A percentile compares a stretch with the other conserved stretches of the same genome.
These are phyloP conservation scores for Andrena praecox DNA, from an alignment of 2,888 invertebrate genomes.

Conservation along the genomic window DNA sequence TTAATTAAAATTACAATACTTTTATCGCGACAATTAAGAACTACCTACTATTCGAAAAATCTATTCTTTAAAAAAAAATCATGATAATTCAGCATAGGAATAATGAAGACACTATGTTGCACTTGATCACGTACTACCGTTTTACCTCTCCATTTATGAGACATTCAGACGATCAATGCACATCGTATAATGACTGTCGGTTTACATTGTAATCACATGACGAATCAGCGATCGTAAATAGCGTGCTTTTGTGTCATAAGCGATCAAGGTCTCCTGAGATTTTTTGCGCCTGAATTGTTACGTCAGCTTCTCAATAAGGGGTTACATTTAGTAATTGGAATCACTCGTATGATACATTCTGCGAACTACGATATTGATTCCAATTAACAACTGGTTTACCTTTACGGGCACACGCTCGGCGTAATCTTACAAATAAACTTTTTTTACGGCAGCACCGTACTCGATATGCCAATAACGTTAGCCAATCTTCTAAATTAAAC, in stretches of 20 bases:
- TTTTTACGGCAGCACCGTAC: not conserved
- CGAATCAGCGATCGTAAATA: constrained; percentile 23
- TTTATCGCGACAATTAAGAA: no score
- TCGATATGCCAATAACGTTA: not conserved
- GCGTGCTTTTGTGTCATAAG: constrained; percentile 28
- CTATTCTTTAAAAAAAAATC: not conserved
- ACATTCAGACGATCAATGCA: constrained; percentile 25
- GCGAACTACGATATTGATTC: not conserved
- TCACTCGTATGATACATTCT: not conserved
- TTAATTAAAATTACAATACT: no score
- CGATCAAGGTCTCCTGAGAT: constrained; percentile 41
- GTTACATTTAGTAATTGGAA: constrained; percentile 29
- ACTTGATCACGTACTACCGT: not conserved
- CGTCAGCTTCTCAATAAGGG: constrained; percentile 11
- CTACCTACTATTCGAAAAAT: no score
- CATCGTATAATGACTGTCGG: constrained; percentile 3
- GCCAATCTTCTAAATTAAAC: not conserved
- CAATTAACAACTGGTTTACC: not conserved
- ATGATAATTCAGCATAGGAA: not conserved
- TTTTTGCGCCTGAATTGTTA: constrained; percentile 3
- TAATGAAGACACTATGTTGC: not conserved
- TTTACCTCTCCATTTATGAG: not conserved
- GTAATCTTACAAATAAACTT: not conserved
- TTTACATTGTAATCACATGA: constrained; percentile 23
- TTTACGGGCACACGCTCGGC: not conserved